Evolutionary conservation across 2,888 invertebrate species (phyloP).

Genomic region (Ophraella communa): DNA sequence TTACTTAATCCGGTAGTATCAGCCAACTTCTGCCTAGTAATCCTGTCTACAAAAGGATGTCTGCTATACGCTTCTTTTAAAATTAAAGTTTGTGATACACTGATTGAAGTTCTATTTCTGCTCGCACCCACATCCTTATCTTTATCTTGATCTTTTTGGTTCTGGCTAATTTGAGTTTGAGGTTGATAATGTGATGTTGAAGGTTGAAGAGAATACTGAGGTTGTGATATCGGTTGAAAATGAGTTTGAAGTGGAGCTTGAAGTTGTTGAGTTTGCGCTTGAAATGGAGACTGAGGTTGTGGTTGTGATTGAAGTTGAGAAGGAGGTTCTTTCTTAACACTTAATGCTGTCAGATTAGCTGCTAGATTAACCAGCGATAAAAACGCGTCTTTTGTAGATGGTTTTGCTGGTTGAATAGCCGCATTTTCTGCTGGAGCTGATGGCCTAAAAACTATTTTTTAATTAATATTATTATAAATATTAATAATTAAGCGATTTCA

Average conservation of each 20-base stretch:
- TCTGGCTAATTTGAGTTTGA: not conserved
- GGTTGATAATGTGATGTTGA: not conserved
- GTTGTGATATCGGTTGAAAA: not conserved
- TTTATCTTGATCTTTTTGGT: not conserved
- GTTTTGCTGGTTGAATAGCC: not conserved
- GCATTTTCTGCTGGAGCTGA: not conserved
- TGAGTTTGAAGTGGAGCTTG: not conserved
- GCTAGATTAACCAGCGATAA: not conserved
- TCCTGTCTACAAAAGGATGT: slow-evolving; percentile 1
- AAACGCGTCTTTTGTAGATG: not conserved
- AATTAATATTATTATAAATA: not conserved
- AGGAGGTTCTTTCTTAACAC: not conserved
- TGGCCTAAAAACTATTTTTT: not conserved
- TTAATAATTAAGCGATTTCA: not conserved
- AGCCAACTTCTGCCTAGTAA: slow-evolving; percentile 4
- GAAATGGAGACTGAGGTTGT: not conserved
- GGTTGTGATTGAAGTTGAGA: not conserved
- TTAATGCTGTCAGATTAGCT: not conserved
- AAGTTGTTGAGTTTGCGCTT: not conserved
- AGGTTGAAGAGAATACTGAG: not conserved
- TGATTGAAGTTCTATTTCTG: not conserved
- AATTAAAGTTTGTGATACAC: not conserved
- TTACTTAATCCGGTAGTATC: slow-evolving; percentile 15
- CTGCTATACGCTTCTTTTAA: not conserved
- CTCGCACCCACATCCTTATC: not conserved